These are phyloP conservation scores for Calidris pygmaea DNA, from an alignment of 2,113 vertebrate genomes.

Conservation along the genomic window DNA sequence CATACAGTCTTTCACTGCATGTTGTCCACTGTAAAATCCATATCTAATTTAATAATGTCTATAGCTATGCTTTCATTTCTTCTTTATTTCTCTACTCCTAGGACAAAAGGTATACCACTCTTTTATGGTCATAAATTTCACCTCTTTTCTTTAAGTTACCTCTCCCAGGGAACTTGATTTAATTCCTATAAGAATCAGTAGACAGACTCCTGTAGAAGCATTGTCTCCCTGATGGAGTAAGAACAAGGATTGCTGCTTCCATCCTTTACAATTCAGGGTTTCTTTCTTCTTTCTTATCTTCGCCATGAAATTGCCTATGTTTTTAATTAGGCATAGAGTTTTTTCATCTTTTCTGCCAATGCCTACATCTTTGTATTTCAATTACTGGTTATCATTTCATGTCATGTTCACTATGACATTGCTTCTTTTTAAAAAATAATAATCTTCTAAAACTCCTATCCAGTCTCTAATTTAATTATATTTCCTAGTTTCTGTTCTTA, in stretches of 20 bases:
- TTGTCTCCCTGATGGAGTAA: not conserved
- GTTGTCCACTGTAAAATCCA: not conserved
- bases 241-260: not conserved
- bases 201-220: not conserved
- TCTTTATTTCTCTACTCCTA: not conserved
- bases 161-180: not conserved
- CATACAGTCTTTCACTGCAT: not conserved
- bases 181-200: not conserved
- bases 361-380: not conserved
- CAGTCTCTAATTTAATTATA: conserved; percentile 10
- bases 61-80: not conserved
- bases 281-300: not conserved
- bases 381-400: not conserved
- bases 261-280: fast-evolving
- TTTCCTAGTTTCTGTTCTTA: not conserved
- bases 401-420: not conserved
- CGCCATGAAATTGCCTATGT: not conserved
- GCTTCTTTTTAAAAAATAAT: not conserved
- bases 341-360: not conserved
- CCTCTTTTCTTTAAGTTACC: not conserved
- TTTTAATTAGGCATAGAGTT: not conserved
- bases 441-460: not conserved
- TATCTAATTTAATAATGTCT: not conserved
- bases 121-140: not conserved
- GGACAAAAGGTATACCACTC: not conserved